A percentile compares a stretch with the other conserved stretches of the same genome.
Evolutionary conservation across 1,140 invertebrate genomes (phyloP).

Genomic region (Brachionus rotundiformis): DNA sequence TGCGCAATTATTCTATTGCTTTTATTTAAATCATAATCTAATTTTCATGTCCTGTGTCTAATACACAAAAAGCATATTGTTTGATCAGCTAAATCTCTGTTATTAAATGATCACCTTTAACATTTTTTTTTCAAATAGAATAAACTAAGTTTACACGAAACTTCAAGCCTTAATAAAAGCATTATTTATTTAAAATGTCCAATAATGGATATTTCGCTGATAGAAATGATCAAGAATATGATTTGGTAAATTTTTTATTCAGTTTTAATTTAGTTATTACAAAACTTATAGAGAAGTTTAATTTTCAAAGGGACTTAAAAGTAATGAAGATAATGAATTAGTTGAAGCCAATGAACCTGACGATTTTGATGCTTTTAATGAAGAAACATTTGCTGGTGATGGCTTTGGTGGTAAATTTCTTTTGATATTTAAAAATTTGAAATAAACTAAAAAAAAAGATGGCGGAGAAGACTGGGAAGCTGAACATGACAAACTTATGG

Average conservation of each 20-base stretch:
- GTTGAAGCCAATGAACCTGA: neutral
- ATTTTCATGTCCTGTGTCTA: neutral
- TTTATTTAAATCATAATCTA: neutral
- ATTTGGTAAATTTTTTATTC: neutral
- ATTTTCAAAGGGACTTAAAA: neutral
- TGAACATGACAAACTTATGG: slow-evolving; percentile 31
- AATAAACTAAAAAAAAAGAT: neutral
- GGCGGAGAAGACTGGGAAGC: slow-evolving; percentile 25
- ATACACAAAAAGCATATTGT: neutral
- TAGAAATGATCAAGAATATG: neutral
- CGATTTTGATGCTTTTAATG: slow-evolving; percentile 47
- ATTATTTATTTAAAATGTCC: neutral
- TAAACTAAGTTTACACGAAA: too few species aligned
- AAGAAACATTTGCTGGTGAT: slow-evolving; percentile 38
- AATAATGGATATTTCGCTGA: slow-evolving; percentile 41
- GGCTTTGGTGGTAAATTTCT: neutral
- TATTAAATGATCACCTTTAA: neutral
- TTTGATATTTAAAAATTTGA: neutral
- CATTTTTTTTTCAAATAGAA: too few species aligned
- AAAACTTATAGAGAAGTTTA: too few species aligned
- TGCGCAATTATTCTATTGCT: neutral
- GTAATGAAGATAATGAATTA: neutral
- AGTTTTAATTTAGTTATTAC: neutral
- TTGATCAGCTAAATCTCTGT: neutral
- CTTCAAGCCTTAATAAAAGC: neutral